These are phyloP conservation scores for Callipepla californica DNA, from an alignment of 2,113 vertebrate genomes.

Conservation along the genomic window DNA sequence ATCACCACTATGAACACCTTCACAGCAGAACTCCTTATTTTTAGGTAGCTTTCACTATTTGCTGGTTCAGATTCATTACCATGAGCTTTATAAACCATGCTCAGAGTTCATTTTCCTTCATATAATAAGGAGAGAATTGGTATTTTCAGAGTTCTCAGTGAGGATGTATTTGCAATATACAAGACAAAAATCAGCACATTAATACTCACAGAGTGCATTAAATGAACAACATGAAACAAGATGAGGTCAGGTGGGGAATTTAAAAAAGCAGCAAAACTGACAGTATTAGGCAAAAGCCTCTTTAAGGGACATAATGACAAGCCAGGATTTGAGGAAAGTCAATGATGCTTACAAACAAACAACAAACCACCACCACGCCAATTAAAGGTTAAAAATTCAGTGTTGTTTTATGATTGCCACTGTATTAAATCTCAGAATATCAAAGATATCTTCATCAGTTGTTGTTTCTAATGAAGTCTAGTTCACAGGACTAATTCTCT, in stretches of 20 bases:
- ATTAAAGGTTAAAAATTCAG: background rate
- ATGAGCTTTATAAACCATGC: background rate
- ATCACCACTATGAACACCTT: background rate
- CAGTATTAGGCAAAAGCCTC: background rate
- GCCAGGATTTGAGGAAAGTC: background rate
- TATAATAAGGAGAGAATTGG: background rate
- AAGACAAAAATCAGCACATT: background rate
- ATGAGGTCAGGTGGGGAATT: background rate
- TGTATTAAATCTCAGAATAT: background rate
- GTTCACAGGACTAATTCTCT: background rate
- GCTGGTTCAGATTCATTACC: background rate
- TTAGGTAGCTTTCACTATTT: background rate
- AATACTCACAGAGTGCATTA: background rate
- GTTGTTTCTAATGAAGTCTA: background rate
- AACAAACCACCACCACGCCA: background rate
- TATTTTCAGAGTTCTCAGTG: background rate
- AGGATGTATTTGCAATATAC: background rate
- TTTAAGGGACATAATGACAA: background rate
- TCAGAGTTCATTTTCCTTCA: background rate
- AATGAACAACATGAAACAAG: background rate
- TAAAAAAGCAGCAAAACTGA: background rate
- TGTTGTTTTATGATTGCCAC: background rate
- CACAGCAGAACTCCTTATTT: background rate
- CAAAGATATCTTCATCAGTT: slow-evolving; percentile 2
- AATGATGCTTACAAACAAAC: background rate